Evolutionary conservation across 1,140 invertebrate species (phyloP).

Genomic region (Laodelphax striatellus): DNA sequence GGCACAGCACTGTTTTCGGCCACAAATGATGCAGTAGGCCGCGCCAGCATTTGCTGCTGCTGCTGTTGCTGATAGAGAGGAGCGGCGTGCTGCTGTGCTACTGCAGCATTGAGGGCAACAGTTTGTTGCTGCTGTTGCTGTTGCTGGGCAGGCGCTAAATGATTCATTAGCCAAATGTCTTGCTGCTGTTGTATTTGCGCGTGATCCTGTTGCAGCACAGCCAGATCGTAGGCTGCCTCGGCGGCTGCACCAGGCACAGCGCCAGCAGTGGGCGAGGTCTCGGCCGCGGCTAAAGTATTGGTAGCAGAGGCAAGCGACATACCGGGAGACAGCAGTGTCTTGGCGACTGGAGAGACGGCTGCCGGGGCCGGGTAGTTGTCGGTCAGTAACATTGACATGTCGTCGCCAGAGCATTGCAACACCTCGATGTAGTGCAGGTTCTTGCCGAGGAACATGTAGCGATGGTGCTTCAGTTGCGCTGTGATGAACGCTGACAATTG

Average conservation of each 20-base stretch:
- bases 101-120: background rate
- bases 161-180: slow-evolving; percentile 15
- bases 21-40: background rate
- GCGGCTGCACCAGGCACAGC: background rate
- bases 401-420: slow-evolving; percentile 96
- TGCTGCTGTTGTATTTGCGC: slow-evolving; percentile 4
- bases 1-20: background rate
- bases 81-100: background rate
- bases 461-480: slow-evolving; percentile 83
- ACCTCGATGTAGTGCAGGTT: slow-evolving; percentile 98
- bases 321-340: slow-evolving; percentile 22
- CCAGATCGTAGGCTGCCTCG: slow-evolving; percentile 2
- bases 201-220: too few species aligned
- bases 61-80: background rate
- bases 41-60: slow-evolving; percentile 5
- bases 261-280: slow-evolving; percentile 4
- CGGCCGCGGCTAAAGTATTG: slow-evolving; percentile 8
- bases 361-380: slow-evolving; percentile 53
- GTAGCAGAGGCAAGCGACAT: slow-evolving; percentile 18
- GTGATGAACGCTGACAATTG: slow-evolving; percentile 81
- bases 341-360: slow-evolving; percentile 19
- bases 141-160: slow-evolving; percentile 4
- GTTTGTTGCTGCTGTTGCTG: slow-evolving; percentile 7
- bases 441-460: slow-evolving; percentile 94
- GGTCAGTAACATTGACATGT: slow-evolving; percentile 92